A percentile compares a stretch with the other conserved stretches of the same genome.
Evolutionary conservation across 92 coral and sea anemone species (phyloP).

Genomic region (Parazoanthus swiftii): DNA sequence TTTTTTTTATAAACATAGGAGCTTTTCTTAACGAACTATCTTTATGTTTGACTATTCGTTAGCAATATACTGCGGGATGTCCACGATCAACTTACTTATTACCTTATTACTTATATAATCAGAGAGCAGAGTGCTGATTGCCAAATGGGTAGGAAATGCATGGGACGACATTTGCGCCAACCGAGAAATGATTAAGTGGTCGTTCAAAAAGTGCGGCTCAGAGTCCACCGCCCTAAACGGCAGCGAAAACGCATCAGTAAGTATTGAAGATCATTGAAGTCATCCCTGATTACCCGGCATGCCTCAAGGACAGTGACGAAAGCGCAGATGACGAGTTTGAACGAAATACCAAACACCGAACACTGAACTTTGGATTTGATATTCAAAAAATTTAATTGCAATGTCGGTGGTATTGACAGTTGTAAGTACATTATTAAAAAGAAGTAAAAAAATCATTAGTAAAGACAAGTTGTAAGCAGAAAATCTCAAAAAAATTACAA

Average conservation of each 20-base stretch:
- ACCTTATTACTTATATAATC: neutral
- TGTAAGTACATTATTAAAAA: no score
- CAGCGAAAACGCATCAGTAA: slow-evolving; percentile 38
- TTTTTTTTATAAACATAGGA: no score
- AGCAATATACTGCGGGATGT: no score
- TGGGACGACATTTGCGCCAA: slow-evolving; percentile 3
- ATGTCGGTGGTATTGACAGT: no score
- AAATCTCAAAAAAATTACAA: no score
- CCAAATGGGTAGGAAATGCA: no score
- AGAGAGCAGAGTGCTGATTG: slow-evolving; percentile 45
- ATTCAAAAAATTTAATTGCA: no score
- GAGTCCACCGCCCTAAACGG: slow-evolving; percentile 27
- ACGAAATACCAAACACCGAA: neutral
- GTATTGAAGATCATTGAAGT: slow-evolving; percentile 1
- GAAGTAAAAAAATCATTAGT: no score
- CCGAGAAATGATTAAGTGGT: slow-evolving; percentile 33
- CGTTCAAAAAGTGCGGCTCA: neutral
- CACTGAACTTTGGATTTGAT: neutral
- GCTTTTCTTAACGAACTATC: no score
- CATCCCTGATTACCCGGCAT: slow-evolving; percentile 9
- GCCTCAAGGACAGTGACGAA: slow-evolving; percentile 32
- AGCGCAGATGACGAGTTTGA: neutral
- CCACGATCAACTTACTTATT: no score
- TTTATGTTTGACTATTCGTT: no score
- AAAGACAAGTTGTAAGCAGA: no score